Conservation (phyloP, 2,113 vertebrate genomes). For the Pomatostomus ruficeps region DNA sequence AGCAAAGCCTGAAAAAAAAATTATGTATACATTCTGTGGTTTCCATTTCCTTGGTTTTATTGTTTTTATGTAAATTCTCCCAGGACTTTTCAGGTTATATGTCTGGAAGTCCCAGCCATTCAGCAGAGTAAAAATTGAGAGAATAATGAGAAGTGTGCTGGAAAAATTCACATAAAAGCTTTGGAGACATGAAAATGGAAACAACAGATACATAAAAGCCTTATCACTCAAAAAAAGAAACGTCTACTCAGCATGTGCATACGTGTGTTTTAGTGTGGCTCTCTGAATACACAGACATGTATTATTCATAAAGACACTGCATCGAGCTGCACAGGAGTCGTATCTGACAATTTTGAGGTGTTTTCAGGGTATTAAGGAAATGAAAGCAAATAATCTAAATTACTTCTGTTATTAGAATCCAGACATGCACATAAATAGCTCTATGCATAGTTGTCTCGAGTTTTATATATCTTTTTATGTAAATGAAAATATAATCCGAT, state of each 20-base stretch:
- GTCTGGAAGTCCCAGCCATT: slow-evolving; percentile 74
- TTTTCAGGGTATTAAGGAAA: not conserved
- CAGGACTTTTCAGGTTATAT: slow-evolving; percentile 74
- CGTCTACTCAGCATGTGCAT: slow-evolving; percentile 9
- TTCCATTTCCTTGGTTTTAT: slow-evolving; percentile 72
- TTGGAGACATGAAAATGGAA: slow-evolving; percentile 76
- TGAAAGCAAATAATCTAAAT: not conserved
- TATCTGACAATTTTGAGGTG: not conserved
- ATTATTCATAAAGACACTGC: not conserved
- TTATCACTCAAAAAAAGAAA: slow-evolving; percentile 38
- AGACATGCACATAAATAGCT: not conserved
- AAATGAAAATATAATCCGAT: not conserved
- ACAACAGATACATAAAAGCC: slow-evolving; percentile 73
- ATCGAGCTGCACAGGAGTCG: not conserved
- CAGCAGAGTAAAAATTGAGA: slow-evolving; percentile 64
- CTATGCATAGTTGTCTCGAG: not conserved
- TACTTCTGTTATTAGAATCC: not conserved
- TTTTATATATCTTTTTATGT: not conserved
- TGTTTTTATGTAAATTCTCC: slow-evolving; percentile 75
- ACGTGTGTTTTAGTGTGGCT: not conserved
- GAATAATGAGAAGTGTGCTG: slow-evolving; percentile 79
- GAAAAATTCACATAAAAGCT: slow-evolving; percentile 79
- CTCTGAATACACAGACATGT: not conserved
- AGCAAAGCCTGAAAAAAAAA: slow-evolving; percentile 42
- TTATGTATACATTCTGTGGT: slow-evolving; percentile 58